A percentile compares a stretch with the other conserved stretches of the same genome.
These are phyloP conservation scores for Erebia palarica DNA, from an alignment of 2,888 invertebrate genomes.

Conservation along the genomic window DNA sequence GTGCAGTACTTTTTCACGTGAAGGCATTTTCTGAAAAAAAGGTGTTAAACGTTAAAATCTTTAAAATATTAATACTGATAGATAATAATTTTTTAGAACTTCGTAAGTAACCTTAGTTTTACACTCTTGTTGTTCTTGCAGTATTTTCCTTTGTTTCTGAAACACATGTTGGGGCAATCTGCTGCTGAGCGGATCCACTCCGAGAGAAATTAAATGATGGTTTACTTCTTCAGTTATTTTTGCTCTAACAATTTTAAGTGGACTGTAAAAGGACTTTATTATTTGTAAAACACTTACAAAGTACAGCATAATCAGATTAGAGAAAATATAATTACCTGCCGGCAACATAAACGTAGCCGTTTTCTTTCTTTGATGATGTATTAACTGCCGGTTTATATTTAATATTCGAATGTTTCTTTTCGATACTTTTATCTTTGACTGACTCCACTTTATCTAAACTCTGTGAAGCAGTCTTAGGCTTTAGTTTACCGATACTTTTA, in stretches of 20 bases:
- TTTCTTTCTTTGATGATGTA: conserved; percentile 24
- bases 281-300: background rate
- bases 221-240: conserved; percentile 78
- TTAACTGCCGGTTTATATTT: conserved; percentile 20
- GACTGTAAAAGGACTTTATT: conserved; percentile 50
- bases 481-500: conserved; percentile 37
- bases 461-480: conserved; percentile 29
- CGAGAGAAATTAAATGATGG: conserved; percentile 80
- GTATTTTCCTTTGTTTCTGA: conserved; percentile 79
- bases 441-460: conserved; percentile 24
- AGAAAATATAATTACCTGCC: conserved; percentile 28
- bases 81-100: conserved; percentile 6
- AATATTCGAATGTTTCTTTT: conserved; percentile 29
- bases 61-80: background rate
- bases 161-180: conserved; percentile 81
- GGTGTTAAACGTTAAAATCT: background rate
- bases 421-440: conserved; percentile 26
- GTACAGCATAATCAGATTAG: background rate
- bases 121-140: conserved; percentile 81
- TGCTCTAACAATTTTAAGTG: conserved; percentile 67
- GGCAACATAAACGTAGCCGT: conserved; percentile 37
- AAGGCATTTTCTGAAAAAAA: conserved; percentile 73
- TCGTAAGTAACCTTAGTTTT: conserved; percentile 79
- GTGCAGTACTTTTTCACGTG: conserved; percentile 72
- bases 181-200: conserved; percentile 84